These are phyloP conservation scores for Pycnomerus fuliginosus DNA, from an alignment of 2,888 invertebrate species.

Conservation along the genomic window DNA sequence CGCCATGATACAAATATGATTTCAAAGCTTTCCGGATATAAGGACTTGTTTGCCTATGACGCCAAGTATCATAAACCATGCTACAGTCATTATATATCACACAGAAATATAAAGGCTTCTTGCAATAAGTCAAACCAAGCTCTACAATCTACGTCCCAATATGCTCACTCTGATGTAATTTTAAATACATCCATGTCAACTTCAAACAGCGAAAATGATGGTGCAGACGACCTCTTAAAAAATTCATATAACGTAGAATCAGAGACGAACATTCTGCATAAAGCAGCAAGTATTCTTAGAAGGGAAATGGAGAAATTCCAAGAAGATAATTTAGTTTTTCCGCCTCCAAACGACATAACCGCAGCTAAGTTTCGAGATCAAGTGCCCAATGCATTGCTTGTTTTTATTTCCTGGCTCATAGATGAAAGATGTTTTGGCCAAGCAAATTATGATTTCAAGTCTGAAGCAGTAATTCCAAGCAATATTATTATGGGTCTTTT, in stretches of 20 bases:
- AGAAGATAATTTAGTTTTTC: no score
- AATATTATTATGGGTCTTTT: constrained; percentile 23
- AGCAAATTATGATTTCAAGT: constrained; percentile 9
- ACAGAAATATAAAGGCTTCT: no score
- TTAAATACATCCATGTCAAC: constrained; percentile 1
- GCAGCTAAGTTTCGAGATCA: constrained; percentile 9
- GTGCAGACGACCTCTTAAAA: constrained; percentile 6
- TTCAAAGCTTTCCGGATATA: constrained; percentile 13
- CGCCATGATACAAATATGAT: constrained; percentile 20
- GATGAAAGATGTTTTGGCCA: constrained; percentile 9
- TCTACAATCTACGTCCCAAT: not conserved
- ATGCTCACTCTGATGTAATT: no score
- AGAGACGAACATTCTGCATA: constrained; percentile 1
- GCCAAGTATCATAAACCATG: constrained; percentile 23
- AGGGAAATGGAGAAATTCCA: constrained; percentile 14
- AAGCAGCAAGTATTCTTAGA: constrained; percentile 13
- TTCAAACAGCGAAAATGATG: constrained; percentile 4
- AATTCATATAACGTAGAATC: not conserved
- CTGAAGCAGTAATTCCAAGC: constrained; percentile 14
- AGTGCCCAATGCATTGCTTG: constrained; percentile 15
- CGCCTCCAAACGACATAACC: constrained; percentile 11
- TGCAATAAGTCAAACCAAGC: no score
- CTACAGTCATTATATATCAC: constrained; percentile 16
- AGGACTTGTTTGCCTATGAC: constrained; percentile 21
- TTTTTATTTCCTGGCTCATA: constrained; percentile 8